Base-by-base conservation (phyloP, 1,140 invertebrate genomes). In the Ceratosolen fusciceps region DNA sequence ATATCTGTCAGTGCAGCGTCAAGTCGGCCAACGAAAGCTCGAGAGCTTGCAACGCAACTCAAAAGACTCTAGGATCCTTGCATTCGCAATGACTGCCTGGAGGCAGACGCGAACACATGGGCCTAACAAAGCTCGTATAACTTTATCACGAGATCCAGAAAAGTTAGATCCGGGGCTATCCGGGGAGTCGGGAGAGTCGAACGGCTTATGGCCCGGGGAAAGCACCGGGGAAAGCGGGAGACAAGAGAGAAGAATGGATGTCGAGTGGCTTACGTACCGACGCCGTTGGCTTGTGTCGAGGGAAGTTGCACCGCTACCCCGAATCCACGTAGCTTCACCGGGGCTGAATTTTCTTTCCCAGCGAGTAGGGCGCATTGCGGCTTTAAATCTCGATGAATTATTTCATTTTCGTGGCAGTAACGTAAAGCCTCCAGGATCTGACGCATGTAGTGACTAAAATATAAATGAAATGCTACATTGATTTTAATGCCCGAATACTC, bases 281-380 rank as follows among this genome's bases (percentile, higher is more conserved):
- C 93, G 79, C 93, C 93, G 82, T 95, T 94, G 81, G 94, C 92
- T 84, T 95, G 93, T 16, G 94, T 94, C 26, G 95, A 93, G 14
- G 95, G 94, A 79, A 99, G 91, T 87, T 98, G 97, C 58, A 98
- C 95, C 26, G 98, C 98, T 47, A 98, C 96, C 19, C 98, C 97
- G 88, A 99, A 99, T n/a, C 98, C 97, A 24, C 97, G 97, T 37
- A 99, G 91, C 91, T 99, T 99, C 81, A 99, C 96, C 12, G 98
- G 98, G 34, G 98, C 98, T 39, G 97, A 99, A 91, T 99, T 99
- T 88, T 99, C 98, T 85, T 96, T 95, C 58, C 96, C 97, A 31
- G 98, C 96, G 56, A 99, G 91, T 74, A 99, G 92, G 37, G 98
- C 96, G 92, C 97, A 98, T 85, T 98, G 97, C 29, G 98, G 97